Evolutionary conservation across 2,888 invertebrate species (phyloP).

Genomic region (Phalera bucephala): DNA sequence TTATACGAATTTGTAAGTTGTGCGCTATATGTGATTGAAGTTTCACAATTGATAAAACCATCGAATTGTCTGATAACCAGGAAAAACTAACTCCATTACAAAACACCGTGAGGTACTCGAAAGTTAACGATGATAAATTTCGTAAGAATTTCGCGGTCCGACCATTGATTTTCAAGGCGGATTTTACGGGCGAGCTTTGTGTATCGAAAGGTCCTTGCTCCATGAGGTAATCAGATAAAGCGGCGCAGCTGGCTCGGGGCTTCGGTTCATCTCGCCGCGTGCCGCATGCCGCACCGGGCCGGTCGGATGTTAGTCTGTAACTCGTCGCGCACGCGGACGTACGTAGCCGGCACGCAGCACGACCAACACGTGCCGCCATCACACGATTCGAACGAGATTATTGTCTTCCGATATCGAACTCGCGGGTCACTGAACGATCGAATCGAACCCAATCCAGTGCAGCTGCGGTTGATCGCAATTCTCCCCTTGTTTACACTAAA

Average conservation of each 20-base stretch:
- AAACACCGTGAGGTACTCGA: slow-evolving; percentile 1
- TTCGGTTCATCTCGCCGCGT: slow-evolving; percentile 57
- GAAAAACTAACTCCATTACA: not conserved
- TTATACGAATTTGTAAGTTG: too few relatives aligned
- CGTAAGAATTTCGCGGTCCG: slow-evolving; percentile 61
- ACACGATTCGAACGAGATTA: slow-evolving; percentile 33
- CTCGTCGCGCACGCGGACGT: slow-evolving; percentile 68
- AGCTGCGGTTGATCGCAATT: slow-evolving; percentile 22
- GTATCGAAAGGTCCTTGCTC: slow-evolving; percentile 79
- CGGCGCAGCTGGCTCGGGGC: slow-evolving; percentile 62
- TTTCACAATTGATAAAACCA: too few relatives aligned
- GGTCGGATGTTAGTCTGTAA: slow-evolving; percentile 59
- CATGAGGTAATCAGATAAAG: slow-evolving; percentile 76
- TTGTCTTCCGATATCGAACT: slow-evolving; percentile 34
- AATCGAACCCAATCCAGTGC: slow-evolving; percentile 26
- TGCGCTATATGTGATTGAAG: too few relatives aligned
- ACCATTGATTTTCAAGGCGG: slow-evolving; percentile 68
- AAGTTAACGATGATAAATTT: slow-evolving; percentile 36
- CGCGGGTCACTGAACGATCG: slow-evolving; percentile 44
- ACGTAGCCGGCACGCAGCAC: slow-evolving; percentile 47
- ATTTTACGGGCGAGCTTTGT: slow-evolving; percentile 74
- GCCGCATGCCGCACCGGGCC: slow-evolving; percentile 38
- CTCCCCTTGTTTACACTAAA: slow-evolving; percentile 26
- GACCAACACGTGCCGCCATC: slow-evolving; percentile 26
- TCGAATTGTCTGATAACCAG: too few relatives aligned